These are phyloP conservation scores for Cinclus mexicanus DNA, from an alignment of 2,113 vertebrate species.

Conservation along the genomic window DNA sequence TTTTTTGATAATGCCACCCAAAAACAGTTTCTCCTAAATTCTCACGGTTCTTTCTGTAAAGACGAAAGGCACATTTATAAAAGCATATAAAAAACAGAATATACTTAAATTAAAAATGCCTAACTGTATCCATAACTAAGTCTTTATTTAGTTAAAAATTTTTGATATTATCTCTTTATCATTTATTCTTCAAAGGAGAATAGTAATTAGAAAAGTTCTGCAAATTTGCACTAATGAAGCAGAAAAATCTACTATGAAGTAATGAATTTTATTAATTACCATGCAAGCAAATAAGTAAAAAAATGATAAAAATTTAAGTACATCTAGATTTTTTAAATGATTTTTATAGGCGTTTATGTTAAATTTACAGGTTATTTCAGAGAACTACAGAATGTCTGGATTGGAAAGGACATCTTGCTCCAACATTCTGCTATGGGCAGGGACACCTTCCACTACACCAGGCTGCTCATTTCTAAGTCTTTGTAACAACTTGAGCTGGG, in stretches of 20 bases:
- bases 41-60: not conserved
- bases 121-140: conserved; percentile 15
- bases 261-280: not conserved
- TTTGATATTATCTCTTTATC: conserved; percentile 42
- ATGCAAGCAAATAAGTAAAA: not conserved
- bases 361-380: not conserved
- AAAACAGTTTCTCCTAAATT: not conserved
- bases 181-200: conserved; percentile 57
- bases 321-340: not conserved
- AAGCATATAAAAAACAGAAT: not conserved
- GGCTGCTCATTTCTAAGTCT: not conserved
- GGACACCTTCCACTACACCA: not conserved
- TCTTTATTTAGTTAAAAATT: not conserved
- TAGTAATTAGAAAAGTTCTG: conserved; percentile 46
- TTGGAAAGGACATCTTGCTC: not conserved
- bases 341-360: not conserved
- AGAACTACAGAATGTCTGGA: not conserved
- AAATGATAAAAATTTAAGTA: not conserved
- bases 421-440: not conserved
- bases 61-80: not conserved
- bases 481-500: not conserved
- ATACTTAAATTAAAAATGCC: not conserved
- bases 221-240: conserved; percentile 62
- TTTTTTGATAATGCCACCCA: not conserved
- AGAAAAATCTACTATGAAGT: conserved; percentile 35